Evolutionary conservation across 2,113 vertebrate genomes (phyloP), one percentile per base, ranked within the genome.

Genomic region (Hippocampus zosterae): DNA sequence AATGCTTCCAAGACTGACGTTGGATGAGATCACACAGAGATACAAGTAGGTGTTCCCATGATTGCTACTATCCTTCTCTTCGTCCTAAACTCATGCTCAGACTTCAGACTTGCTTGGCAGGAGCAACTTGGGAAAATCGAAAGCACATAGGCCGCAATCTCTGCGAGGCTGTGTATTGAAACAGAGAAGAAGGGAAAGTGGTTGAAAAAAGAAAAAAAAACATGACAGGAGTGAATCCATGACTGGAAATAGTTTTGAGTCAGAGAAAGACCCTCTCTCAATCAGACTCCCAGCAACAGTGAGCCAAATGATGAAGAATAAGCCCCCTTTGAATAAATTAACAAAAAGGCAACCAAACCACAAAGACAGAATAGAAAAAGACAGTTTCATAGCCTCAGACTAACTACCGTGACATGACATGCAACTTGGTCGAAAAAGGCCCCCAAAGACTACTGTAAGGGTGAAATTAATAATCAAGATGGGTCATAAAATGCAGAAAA

Each of bases 1-100:
- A 94, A 95, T 83, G 94, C 93, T 75, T 96, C 94, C 84, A 95
- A 95, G 91, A 69, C 92, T 92, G 84, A 96, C 95, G 92, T 95
- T 95, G 53, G 94, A 95, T 84, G 95, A 92, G 89, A 95, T 94
- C 72, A 91, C 89, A 94, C 93, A 96, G 15, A 95, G 74, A 25
- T 93, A 93, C 8, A 56, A 56, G n/a, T 13, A 4, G 88, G 95
- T 87, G 70, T 90, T 74, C 79, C 91, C 92, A 78, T 88, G 81
- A 33, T 77, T 37, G 33, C 33, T 37, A 37, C 5, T 37, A 37
- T 37, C 33, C 33, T 37, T 37, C 33, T 64, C 74, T 8, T 13
- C 67, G 21, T 11, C 7, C 23, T 37, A 37, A 21, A 9, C 9
- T n/a, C 75, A 60, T 61, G 65, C 69, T 80, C 73, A 18, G 66